Base-by-base conservation (phyloP, 2,888 invertebrate genomes). In the Acleris laterana region DNA sequence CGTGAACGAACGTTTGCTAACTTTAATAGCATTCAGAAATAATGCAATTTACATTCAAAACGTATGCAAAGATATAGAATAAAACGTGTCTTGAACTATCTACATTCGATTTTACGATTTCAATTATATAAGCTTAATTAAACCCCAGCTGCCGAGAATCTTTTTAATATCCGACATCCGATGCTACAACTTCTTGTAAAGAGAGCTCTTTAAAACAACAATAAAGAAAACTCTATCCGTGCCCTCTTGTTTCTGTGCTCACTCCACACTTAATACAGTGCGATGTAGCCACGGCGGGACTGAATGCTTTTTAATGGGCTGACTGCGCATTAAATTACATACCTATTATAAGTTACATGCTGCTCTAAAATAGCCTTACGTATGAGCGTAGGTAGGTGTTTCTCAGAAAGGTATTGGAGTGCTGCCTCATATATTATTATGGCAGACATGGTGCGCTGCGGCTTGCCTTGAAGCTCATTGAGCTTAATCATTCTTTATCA, bases 241-340 rank as follows among this genome's bases (percentile, higher is more conserved):
- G 51, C 62, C 46, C 59, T 59, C 69, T 68, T 64, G 51, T 68
- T 57, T 60, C 60, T 49, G 55, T 46, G 56, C 60, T 60, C 32
- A 49, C 19, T 56, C 64, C 63, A 67, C 65, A 68, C 70, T 83
- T 82, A 85, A 83, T 83, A 78, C 78, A 79, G 77, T 79, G 74
- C 72, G 78, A 78, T 78, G 82, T 77, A 77, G 76, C 75, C 77
- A 71, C 76, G 79, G 73, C 77, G 73, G 69, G 79, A 77, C 79
- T 87, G 87, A 89, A 89, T 87, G 84, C 81, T 84, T 88, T 89
- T 88, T 89, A 90, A 90, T 89, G 83, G 84, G 76, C 78, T 80
- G 78, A 77, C 79, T 82, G 76, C 78, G 81, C 79, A 79, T 81
- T 80, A 82, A 81, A 82, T 79, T 79, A 79, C 79, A 78, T 78